These are phyloP conservation scores for Prionailurus viverrinus DNA, from an alignment of 2,113 vertebrate species.

Conservation along the genomic window DNA sequence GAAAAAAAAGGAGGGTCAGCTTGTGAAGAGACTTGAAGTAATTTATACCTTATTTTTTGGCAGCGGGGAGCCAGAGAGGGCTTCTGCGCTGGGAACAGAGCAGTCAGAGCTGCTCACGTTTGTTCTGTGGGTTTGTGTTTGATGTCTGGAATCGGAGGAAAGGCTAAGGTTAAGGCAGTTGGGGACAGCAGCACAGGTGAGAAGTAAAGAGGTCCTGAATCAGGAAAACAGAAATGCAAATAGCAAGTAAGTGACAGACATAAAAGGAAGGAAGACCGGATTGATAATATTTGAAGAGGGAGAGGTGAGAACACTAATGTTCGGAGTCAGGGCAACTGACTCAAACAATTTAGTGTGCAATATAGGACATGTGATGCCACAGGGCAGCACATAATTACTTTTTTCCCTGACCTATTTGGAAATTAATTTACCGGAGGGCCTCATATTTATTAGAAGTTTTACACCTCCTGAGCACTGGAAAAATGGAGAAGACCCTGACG, in stretches of 20 bases:
- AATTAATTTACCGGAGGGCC: not conserved
- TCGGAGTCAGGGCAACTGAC: not conserved
- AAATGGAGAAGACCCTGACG: conserved; percentile 22
- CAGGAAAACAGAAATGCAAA: not conserved
- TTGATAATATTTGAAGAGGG: not conserved
- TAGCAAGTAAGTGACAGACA: not conserved
- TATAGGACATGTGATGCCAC: not conserved
- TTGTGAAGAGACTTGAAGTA: not conserved
- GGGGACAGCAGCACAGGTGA: not conserved
- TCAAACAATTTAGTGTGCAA: not conserved
- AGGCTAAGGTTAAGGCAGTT: not conserved
- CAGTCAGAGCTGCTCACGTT: not conserved
- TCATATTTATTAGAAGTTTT: conserved; percentile 38
- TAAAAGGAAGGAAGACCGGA: not conserved
- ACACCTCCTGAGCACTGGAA: not conserved
- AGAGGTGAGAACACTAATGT: not conserved
- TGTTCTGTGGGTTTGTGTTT: not conserved
- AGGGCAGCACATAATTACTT: not conserved
- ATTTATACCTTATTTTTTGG: not conserved
- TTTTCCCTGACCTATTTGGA: conserved; percentile 29
- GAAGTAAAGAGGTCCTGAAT: not conserved
- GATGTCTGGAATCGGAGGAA: not conserved
- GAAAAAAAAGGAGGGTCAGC: not conserved
- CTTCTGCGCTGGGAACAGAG: not conserved
- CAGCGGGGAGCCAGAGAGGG: not conserved